A percentile compares a stretch with the other conserved stretches of the same genome.
Evolutionary conservation across 2,888 invertebrate genomes (phyloP).

Genomic region (Nomada flava): DNA sequence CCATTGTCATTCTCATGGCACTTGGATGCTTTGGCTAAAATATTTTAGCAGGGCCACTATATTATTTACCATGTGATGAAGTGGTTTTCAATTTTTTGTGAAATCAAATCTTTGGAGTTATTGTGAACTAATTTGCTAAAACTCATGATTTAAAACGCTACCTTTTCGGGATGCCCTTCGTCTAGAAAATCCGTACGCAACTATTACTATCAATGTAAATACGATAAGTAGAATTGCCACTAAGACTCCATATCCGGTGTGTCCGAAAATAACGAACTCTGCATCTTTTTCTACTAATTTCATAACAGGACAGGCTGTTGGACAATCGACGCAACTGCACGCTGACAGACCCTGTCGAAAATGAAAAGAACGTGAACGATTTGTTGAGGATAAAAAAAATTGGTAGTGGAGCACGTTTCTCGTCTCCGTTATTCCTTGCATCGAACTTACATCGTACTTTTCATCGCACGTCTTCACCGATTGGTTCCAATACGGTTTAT

Average conservation of each 20-base stretch:
- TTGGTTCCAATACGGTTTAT: conserved; percentile 63
- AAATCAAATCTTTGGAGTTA: background rate
- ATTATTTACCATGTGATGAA: background rate
- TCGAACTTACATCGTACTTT: conserved; percentile 84
- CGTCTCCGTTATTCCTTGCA: too few relatives aligned
- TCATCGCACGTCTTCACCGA: conserved; percentile 86
- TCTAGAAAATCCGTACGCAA: conserved; percentile 44
- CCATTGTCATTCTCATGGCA: background rate
- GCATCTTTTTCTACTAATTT: conserved; percentile 82
- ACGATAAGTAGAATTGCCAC: conserved; percentile 86
- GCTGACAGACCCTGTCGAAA: conserved; percentile 84
- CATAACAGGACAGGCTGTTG: conserved; percentile 86
- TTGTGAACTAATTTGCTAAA: background rate
- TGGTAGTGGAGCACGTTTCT: background rate
- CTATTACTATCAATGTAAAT: conserved; percentile 82
- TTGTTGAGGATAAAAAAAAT: background rate
- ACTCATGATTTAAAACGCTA: background rate
- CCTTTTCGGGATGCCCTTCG: conserved; percentile 14
- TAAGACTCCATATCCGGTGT: conserved; percentile 88
- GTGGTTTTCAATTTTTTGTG: background rate
- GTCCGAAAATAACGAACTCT: conserved; percentile 86
- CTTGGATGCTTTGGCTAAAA: background rate
- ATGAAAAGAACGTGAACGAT: background rate
- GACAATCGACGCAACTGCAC: conserved; percentile 93
- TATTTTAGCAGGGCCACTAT: background rate